Percentiles rank a stretch among this genome's conserved stretches.
phyloP scores from a whole-genome alignment of 2,888 invertebrate genomes.

The Odontothrips loti region DNA sequence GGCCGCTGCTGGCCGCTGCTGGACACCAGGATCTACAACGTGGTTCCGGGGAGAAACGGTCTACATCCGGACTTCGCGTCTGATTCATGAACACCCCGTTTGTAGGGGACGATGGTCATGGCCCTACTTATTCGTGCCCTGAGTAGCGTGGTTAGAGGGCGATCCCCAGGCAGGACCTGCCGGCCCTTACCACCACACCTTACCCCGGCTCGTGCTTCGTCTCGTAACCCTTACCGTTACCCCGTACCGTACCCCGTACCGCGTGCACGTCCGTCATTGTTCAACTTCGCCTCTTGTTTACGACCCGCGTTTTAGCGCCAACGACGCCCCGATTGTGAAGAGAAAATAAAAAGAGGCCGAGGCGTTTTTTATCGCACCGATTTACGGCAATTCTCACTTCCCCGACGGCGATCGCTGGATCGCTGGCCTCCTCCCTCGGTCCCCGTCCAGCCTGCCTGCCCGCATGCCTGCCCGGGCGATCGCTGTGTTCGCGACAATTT shows the following conservation, averaged over 20 bases:
- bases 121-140: too few relatives aligned
- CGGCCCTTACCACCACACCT: not conserved
- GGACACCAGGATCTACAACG: too few relatives aligned
- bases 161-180: not conserved
- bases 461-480: not conserved
- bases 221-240: not conserved
- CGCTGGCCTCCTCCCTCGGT: too few relatives aligned
- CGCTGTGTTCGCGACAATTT: too few relatives aligned
- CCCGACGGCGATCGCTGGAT: not conserved
- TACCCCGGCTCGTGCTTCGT: not conserved
- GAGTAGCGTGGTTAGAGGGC: not conserved
- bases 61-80: too few relatives aligned
- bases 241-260: not conserved
- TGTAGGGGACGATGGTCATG: too few relatives aligned
- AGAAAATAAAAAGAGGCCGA: not conserved
- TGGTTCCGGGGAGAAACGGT: too few relatives aligned
- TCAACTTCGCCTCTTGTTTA: not conserved
- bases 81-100: too few relatives aligned
- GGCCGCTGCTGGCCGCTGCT: too few relatives aligned
- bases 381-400: not conserved
- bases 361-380: not conserved
- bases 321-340: constrained; percentile 6
- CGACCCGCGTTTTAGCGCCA: not conserved
- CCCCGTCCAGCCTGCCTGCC: not conserved
- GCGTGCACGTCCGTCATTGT: not conserved